Evolutionary conservation across 2,888 invertebrate species (phyloP).

Genomic region (Chrysomela aeneicollis): DNA sequence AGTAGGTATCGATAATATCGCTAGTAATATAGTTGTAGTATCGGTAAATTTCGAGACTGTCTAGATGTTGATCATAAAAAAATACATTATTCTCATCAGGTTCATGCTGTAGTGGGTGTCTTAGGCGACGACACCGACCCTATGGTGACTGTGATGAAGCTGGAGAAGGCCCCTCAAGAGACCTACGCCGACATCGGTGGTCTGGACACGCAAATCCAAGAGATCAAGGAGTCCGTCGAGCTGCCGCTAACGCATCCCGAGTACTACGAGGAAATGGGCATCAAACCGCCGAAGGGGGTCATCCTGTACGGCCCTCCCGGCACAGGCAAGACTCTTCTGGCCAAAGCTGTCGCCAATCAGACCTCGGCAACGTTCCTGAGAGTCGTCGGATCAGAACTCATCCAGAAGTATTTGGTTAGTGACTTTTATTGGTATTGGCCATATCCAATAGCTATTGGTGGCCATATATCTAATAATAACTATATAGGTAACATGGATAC

Average conservation of each 20-base stretch:
- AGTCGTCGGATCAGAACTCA: constrained; percentile 99
- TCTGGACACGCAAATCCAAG: constrained; percentile 95
- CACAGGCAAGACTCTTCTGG: constrained; percentile 96
- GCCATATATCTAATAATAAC: too few relatives aligned
- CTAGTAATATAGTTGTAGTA: too few relatives aligned
- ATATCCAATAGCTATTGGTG: too few relatives aligned
- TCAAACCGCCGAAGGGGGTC: constrained; percentile 98
- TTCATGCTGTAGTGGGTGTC: constrained; percentile 98
- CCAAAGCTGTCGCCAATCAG: constrained; percentile 99
- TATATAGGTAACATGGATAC: too few relatives aligned
- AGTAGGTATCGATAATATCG: too few relatives aligned
- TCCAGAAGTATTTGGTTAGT: constrained; percentile 93
- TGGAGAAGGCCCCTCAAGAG: constrained; percentile 99
- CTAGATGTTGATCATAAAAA: neutral
- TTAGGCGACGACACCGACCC: constrained; percentile 96
- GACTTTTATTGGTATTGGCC: neutral
- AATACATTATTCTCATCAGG: constrained; percentile 54
- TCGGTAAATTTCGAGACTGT: too few relatives aligned
- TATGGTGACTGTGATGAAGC: constrained; percentile 99
- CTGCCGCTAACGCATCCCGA: constrained; percentile 98
- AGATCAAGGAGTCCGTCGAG: constrained; percentile 98
- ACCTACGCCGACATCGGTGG: constrained; percentile 99
- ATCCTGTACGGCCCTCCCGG: constrained; percentile 98
- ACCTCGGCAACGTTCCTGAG: constrained; percentile 98
- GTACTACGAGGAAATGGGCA: constrained; percentile 99